Percentiles rank a stretch among this genome's conserved stretches.
Conservation (phyloP, 64 coral and sea anemone genomes). For the Dendrophyllia cribrosa region DNA sequence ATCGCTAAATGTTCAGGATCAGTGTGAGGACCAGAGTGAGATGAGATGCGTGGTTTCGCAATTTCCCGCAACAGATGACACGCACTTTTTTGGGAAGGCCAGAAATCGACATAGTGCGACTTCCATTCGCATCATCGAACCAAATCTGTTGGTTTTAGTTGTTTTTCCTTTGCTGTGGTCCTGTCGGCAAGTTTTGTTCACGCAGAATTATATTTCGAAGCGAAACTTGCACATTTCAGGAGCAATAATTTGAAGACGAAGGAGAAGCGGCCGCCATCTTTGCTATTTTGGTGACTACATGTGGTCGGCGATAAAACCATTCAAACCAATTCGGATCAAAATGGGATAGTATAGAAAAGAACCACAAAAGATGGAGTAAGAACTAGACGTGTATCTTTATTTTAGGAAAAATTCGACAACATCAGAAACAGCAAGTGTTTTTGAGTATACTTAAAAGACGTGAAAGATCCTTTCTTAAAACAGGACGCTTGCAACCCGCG, state of each 20-base stretch:
- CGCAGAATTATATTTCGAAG: too few species aligned
- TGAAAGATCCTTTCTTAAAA: too few species aligned
- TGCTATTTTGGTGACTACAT: neutral
- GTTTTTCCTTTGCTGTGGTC: slow-evolving; percentile 9
- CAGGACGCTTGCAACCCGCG: too few species aligned
- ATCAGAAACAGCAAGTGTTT: too few species aligned
- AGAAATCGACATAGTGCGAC: neutral
- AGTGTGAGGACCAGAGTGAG: too few species aligned
- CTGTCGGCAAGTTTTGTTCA: too few species aligned
- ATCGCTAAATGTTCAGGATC: slow-evolving; percentile 14
- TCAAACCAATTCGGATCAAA: slow-evolving; percentile 70
- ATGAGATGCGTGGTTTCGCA: too few species aligned
- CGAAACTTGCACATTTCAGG: too few species aligned
- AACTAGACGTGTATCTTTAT: neutral
- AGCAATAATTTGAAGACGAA: neutral
- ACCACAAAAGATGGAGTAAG: slow-evolving; percentile 13
- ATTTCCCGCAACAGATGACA: too few species aligned
- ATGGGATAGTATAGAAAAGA: neutral
- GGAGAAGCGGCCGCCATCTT: slow-evolving; percentile 49
- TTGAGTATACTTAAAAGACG: too few species aligned
- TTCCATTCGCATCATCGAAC: slow-evolving; percentile 38
- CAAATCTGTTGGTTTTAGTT: slow-evolving; percentile 19
- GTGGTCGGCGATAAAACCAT: slow-evolving; percentile 1
- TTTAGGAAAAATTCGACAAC: neutral
- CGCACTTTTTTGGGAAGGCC: too few species aligned